Percentiles rank a stretch among this genome's conserved stretches.
Evolutionary conservation across 2,113 vertebrate genomes (phyloP).

Genomic region (Lepidothrix coronata): DNA sequence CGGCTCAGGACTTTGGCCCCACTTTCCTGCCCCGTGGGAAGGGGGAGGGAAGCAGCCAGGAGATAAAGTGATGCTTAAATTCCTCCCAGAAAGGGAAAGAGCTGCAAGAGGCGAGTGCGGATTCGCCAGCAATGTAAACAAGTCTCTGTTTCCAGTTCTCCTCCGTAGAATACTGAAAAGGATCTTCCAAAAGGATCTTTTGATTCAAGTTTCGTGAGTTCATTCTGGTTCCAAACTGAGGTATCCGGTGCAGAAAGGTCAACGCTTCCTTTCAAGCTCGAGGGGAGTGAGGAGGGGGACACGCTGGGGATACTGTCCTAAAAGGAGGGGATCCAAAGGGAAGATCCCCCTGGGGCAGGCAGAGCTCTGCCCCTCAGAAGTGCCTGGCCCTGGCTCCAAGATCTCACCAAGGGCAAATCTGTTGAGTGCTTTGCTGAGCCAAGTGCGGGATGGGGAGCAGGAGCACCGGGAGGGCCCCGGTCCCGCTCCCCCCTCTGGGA

Average conservation of each 20-base stretch:
- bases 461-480: background rate
- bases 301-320: background rate
- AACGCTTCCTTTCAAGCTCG: slow-evolving; percentile 25
- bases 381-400: background rate
- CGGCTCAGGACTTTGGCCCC: background rate
- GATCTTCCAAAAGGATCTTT: slow-evolving; percentile 9
- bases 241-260: slow-evolving; percentile 70
- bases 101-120: background rate
- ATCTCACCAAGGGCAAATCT: accelerated
- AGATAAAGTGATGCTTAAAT: background rate
- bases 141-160: slow-evolving; percentile 41
- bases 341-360: background rate
- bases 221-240: slow-evolving; percentile 69
- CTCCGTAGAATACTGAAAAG: background rate
- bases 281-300: background rate
- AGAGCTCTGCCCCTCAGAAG: background rate
- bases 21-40: background rate
- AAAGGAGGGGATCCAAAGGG: background rate
- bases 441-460: background rate
- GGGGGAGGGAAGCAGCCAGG: background rate
- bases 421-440: background rate
- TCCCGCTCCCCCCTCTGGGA: background rate
- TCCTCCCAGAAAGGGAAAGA: background rate
- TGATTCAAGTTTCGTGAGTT: slow-evolving; percentile 73
- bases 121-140: slow-evolving; percentile 49